Evolutionary conservation across 2,113 vertebrate genomes (phyloP), one percentile per base, ranked within the genome.

Genomic region (Baryphthengus martii): DNA sequence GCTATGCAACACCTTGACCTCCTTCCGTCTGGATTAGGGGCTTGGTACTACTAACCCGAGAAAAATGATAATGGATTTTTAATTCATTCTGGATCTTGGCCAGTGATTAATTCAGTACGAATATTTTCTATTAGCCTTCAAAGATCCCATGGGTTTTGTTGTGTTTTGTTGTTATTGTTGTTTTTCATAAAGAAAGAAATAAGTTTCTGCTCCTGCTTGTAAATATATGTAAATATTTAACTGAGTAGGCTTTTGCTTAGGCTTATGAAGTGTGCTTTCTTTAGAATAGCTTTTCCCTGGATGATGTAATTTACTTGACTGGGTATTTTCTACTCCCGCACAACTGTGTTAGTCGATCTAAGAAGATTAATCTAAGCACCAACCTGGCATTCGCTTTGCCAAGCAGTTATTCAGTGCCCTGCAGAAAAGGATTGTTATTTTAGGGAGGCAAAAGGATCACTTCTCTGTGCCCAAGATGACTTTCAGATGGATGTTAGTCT

Each of bases 261-360:
- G 92, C 95, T 97, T 92, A 95, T 85, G 65, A 93, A 55, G 74
- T 7, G 59, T 96, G 93, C 97, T 97, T 97, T 95, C 85, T 97
- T 96, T 96, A 93, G 97, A 91, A 95, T 96, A 96, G 97, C 97
- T 98, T 97, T 97, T 97, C 94, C 89, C 90, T 94, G 95, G 47
- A 91, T 97, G 96, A 98, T 96, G 95, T 97, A 97, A 98, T 97
- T 94, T 88, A 89, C 90, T 98, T 97, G 95, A 88, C 94, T 83
- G 63, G 66, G 50, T 95, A 94, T 96, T 98, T 97, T 96, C 90
- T 93, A 85, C 78, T 65, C 78, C 95, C 97, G 93, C 85, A 94
- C 95, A 97, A 96, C 84, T 85, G 55, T 94, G 95, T 96, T 91
- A 97, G 96, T 96, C 70, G 66, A 93, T 50, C 88, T 97, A 95